Percentiles rank a stretch among this genome's conserved stretches.
Conservation (phyloP, 2,113 vertebrate genomes). For the Anas platyrhynchos region DNA sequence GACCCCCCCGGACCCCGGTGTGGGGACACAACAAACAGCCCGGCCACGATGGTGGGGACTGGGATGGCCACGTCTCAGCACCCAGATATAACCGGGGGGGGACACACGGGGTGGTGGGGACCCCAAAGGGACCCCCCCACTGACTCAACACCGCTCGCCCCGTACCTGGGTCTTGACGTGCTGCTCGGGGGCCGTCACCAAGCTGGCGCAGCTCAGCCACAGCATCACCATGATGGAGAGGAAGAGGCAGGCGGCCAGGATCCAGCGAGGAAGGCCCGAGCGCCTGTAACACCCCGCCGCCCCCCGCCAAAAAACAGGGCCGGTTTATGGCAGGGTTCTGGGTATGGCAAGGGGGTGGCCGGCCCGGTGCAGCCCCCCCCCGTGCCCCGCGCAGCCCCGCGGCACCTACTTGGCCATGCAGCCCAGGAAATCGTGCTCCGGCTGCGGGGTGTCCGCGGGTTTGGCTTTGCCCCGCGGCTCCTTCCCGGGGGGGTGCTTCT, state of each 20-base stretch:
- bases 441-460: slow-evolving; percentile 70
- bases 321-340: slow-evolving; percentile 6
- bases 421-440: slow-evolving; percentile 92
- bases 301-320: slow-evolving; percentile 37
- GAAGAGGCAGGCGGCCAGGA: slow-evolving; percentile 93
- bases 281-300: slow-evolving; percentile 78
- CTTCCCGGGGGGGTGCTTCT: slow-evolving; percentile 73
- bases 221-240: slow-evolving; percentile 96
- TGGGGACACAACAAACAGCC: rapidly evolving
- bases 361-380: neutral
- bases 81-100: rapidly evolving
- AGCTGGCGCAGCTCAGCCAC: slow-evolving; percentile 96
- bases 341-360: neutral
- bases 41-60: rapidly evolving
- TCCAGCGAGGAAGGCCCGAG: slow-evolving; percentile 95
- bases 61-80: rapidly evolving
- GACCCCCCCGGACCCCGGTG: neutral
- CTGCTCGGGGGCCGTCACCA: slow-evolving; percentile 92
- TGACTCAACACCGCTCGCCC: neutral
- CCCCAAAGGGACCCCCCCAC: rapidly evolving
- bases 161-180: slow-evolving; percentile 91
- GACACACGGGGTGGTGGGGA: neutral
- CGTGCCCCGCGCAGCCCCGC: rapidly evolving
- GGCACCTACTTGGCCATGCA: slow-evolving; percentile 93
- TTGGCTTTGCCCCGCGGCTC: slow-evolving; percentile 79